Evolutionary conservation across 2,113 vertebrate genomes (phyloP).

Genomic region (Nestor notabilis): DNA sequence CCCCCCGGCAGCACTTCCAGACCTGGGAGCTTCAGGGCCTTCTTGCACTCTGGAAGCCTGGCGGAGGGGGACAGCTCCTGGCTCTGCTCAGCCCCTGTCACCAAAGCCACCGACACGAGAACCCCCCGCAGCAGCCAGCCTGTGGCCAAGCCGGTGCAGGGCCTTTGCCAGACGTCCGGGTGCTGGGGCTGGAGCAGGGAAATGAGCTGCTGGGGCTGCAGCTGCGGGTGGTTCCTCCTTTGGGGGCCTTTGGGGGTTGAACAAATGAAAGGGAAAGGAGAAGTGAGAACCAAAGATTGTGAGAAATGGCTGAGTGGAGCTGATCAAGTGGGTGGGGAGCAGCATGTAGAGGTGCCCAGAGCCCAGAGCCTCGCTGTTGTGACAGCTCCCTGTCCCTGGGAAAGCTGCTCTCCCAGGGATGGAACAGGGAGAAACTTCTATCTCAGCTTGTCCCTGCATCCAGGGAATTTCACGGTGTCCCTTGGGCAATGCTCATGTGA

Average conservation of each 20-base stretch:
- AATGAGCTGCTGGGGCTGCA: not conserved
- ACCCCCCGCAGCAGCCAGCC: not conserved
- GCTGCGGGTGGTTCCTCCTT: not conserved
- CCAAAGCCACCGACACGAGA: not conserved
- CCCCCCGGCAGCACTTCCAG: constrained; percentile 90
- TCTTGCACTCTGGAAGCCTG: constrained; percentile 75
- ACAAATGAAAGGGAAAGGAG: not conserved
- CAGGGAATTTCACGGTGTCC: not conserved
- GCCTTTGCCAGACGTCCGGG: not conserved
- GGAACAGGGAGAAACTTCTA: not conserved
- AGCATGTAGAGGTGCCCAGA: not conserved
- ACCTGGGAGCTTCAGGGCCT: constrained; percentile 64
- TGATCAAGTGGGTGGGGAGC: not conserved
- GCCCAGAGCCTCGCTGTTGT: too few species aligned
- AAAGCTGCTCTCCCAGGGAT: not conserved
- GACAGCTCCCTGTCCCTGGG: not conserved
- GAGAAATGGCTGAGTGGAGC: not conserved
- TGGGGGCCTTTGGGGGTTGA: not conserved
- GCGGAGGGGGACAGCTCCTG: not conserved
- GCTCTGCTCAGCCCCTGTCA: not conserved
- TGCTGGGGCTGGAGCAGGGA: not conserved
- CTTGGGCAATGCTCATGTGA: not conserved
- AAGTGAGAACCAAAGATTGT: not conserved
- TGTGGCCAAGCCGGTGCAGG: not conserved
- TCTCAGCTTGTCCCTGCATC: not conserved